phyloP scores from a whole-genome alignment of 2,113 vertebrate species.

The Eclectus roratus region DNA sequence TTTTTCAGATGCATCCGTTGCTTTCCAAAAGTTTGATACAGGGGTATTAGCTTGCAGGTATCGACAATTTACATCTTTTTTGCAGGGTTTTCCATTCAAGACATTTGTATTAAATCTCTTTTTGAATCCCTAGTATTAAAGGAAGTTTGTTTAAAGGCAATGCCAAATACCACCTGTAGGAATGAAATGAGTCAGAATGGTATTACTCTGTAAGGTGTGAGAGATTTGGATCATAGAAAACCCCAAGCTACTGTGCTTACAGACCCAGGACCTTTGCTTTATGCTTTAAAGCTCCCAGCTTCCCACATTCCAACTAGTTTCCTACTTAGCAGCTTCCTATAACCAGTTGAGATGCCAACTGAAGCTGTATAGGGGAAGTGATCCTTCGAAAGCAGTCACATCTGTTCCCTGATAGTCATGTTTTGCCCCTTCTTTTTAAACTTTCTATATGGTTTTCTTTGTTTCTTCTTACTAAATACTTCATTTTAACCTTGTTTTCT shows the following conservation, averaged over 20 bases:
- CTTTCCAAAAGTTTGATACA: not conserved
- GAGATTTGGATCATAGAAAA: not conserved
- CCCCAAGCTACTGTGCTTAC: not conserved
- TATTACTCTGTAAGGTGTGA: not conserved
- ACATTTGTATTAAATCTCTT: not conserved
- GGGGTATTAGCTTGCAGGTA: not conserved
- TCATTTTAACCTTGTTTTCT: conserved; percentile 20
- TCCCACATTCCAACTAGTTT: not conserved
- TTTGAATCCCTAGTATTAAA: not conserved
- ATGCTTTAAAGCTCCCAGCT: not conserved
- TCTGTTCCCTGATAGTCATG: not conserved
- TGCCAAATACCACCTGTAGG: not conserved
- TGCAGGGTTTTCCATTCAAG: not conserved
- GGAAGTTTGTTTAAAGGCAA: not conserved
- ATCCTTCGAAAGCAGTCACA: not conserved
- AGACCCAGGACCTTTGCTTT: not conserved
- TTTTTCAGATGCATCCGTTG: not conserved
- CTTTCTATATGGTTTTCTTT: not conserved
- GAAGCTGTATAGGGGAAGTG: not conserved
- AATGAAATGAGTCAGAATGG: not conserved
- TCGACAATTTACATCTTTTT: not conserved
- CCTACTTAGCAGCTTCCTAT: not conserved
- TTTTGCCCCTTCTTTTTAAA: not conserved
- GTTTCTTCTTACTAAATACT: not conserved
- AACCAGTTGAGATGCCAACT: not conserved